Evolutionary conservation across 2,888 invertebrate genomes (phyloP), one percentile per base, ranked within the genome.

Genomic region (Trachelus tabidus): DNA sequence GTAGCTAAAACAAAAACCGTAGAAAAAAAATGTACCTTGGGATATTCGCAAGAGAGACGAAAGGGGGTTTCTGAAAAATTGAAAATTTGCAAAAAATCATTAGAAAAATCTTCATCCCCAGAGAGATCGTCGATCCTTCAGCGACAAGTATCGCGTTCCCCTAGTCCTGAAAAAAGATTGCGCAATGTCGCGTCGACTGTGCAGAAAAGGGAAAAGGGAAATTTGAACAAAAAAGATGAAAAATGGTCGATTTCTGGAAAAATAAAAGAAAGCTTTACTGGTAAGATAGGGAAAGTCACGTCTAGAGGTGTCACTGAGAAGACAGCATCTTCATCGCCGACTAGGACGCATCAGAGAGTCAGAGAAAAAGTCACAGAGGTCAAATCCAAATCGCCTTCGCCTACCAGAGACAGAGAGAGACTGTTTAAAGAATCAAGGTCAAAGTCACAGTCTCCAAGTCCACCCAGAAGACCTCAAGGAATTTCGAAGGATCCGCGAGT

Each of bases 331-430:
- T 73, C 75, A 30, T 80, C 80, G 31, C 75, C 77, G 12, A 78
- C 73, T 12, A 30, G 33, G 34, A 34, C 69, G 30, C 11, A 23
- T 11, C 33, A 35, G 78, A 2, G 82, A 80, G 73, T 77, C 30
- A 23, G 79, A 73, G 77, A 83, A 9, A 71, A 71, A 33, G 4
- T 31, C 12, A 23, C 71, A 15, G 73, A 74, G 35, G 33, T 30
- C 2, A 75, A 82, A 80, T 82, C 83, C 3, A 81, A 83, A 69
- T 85, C 85, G 3, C 81, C 83, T 11, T 85, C 86, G 3, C 84
- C 83, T 11, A 83, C 82, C 12, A 80, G 83, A 69, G 78, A 71
- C 30, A 77, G 74, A 31, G 15, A 11, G 34, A 75, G n/a, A 11
- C n/a, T 37, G 30, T 15, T 15, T 33, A 75, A 37, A 9, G 69